A percentile compares a stretch with the other conserved stretches of the same genome.
Conservation (phyloP, 2,797 vertebrate genomes). For the Parambassis ranga region DNA sequence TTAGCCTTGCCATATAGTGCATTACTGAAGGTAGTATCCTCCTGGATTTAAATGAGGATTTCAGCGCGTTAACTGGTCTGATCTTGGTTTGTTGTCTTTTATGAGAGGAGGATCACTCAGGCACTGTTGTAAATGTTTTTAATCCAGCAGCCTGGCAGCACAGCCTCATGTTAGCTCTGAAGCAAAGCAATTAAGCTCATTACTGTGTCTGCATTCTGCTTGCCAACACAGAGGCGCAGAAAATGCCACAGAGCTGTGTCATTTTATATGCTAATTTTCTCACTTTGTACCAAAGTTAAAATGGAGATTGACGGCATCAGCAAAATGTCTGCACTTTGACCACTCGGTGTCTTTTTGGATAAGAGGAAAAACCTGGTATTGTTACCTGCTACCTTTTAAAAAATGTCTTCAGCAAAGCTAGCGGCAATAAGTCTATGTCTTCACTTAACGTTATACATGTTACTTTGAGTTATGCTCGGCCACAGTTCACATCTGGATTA, state of each 20-base stretch:
- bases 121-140: conserved; percentile 36
- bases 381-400: too few relatives aligned
- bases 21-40: background rate
- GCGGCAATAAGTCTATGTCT: too few relatives aligned
- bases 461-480: too few relatives aligned
- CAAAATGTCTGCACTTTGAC: conserved; percentile 3
- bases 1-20: background rate
- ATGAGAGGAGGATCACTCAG: conserved; percentile 13
- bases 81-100: conserved; percentile 21
- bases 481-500: too few relatives aligned
- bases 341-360: background rate
- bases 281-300: conserved; percentile 41
- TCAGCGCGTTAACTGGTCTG: conserved; percentile 15
- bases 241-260: conserved; percentile 39
- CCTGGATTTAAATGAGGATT: conserved; percentile 1
- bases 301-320: conserved; percentile 22
- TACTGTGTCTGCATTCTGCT: conserved; percentile 51
- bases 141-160: conserved; percentile 51
- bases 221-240: conserved; percentile 48
- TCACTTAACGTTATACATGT: too few relatives aligned
- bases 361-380: too few relatives aligned
- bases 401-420: too few relatives aligned
- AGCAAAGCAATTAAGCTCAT: conserved; percentile 67
- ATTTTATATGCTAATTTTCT: conserved; percentile 27
- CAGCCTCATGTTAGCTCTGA: conserved; percentile 40